Conservation (phyloP, 2,888 invertebrate genomes). For the Tenthredo livida region DNA sequence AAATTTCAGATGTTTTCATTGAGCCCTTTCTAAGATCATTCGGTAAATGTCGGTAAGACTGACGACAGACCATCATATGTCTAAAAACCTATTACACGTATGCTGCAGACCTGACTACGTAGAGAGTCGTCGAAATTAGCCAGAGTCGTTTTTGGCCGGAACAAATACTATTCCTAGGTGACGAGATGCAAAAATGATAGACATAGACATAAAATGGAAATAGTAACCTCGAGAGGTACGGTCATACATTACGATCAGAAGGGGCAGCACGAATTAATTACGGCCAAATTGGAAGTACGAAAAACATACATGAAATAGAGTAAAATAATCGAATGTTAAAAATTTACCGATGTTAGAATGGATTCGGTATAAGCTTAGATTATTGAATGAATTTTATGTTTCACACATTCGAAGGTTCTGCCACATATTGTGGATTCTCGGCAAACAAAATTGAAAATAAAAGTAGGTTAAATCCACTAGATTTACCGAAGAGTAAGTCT, state of each 20-base stretch:
- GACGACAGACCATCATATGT: too few relatives aligned
- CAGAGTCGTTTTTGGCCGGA: too few relatives aligned
- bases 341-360: neutral
- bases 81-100: too few relatives aligned
- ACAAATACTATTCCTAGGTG: too few relatives aligned
- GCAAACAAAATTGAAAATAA: neutral
- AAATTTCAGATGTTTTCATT: too few relatives aligned
- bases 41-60: too few relatives aligned
- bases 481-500: neutral
- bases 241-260: neutral
- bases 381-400: neutral
- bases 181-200: too few relatives aligned
- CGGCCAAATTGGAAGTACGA: neutral
- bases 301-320: slow-evolving; percentile 25
- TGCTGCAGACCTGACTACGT: too few relatives aligned
- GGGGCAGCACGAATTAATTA: neutral
- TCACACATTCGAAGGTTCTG: neutral
- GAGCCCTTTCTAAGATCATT: too few relatives aligned
- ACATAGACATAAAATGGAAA: neutral
- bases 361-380: neutral
- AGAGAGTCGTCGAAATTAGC: too few relatives aligned
- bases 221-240: neutral
- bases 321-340: neutral
- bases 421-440: neutral
- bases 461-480: slow-evolving; percentile 10